A percentile compares a stretch with the other conserved stretches of the same genome.
These are phyloP conservation scores for Peromyscus aztecus DNA, from an alignment of 2,797 vertebrate species.

Conservation along the genomic window DNA sequence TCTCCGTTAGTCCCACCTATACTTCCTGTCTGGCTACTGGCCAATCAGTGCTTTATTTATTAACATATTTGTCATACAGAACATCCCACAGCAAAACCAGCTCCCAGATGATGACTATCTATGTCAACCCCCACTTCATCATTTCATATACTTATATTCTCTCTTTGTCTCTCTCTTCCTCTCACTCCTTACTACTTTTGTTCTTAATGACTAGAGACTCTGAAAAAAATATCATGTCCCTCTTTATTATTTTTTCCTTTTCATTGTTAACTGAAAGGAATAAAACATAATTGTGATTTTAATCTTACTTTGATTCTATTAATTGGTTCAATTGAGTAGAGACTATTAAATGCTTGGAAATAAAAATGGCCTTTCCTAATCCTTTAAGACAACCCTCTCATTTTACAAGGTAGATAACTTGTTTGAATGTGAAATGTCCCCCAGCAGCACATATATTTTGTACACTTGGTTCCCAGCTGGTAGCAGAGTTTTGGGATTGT, in stretches of 20 bases:
- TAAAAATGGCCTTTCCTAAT: neutral
- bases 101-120: neutral
- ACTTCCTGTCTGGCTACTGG: too few species aligned
- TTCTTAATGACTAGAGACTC: neutral
- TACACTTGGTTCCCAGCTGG: neutral
- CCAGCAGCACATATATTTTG: neutral
- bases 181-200: neutral
- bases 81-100: too few species aligned
- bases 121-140: neutral
- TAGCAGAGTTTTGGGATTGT: neutral
- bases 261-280: neutral
- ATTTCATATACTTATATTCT: neutral
- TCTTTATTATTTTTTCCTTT: neutral
- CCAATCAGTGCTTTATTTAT: too few species aligned
- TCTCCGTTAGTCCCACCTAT: too few species aligned
- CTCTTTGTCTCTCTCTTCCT: too few species aligned
- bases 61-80: too few species aligned
- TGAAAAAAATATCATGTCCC: neutral
- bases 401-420: neutral
- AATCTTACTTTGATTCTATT: neutral
- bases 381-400: neutral
- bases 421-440: neutral
- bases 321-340: neutral
- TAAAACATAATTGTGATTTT: neutral
- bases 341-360: neutral